Evolutionary conservation across 2,113 vertebrate genomes (phyloP).

Genomic region (Todiramphus saurophagus): DNA sequence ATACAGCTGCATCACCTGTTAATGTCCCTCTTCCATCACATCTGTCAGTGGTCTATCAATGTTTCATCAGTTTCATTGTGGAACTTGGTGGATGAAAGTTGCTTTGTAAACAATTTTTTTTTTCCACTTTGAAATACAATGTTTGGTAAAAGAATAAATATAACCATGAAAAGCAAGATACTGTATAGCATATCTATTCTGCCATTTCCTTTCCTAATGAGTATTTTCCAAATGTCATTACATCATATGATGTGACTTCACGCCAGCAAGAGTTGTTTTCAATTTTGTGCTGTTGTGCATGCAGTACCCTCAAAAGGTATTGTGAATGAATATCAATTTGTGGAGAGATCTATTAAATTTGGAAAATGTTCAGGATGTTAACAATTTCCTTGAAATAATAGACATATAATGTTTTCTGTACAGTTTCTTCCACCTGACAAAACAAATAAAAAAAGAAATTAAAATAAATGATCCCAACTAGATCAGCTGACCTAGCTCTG

Average conservation of each 20-base stretch:
- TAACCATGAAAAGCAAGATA: neutral
- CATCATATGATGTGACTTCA: neutral
- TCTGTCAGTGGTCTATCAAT: neutral
- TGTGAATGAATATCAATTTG: neutral
- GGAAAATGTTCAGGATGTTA: neutral
- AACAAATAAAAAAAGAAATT: neutral
- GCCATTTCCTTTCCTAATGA: neutral
- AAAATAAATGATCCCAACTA: neutral
- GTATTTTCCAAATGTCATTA: neutral
- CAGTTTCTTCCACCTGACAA: neutral
- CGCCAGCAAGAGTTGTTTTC: neutral
- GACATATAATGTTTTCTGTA: neutral
- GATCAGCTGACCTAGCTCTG: neutral
- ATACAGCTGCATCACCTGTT: neutral
- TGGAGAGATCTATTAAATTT: neutral
- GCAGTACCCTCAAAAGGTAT: neutral
- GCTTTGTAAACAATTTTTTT: neutral
- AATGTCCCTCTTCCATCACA: neutral
- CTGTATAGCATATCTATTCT: neutral
- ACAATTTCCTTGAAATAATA: constrained; percentile 25
- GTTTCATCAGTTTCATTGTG: neutral
- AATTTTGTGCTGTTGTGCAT: neutral
- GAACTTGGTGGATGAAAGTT: neutral
- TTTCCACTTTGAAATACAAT: neutral
- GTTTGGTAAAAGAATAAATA: neutral